These are phyloP conservation scores for Hypomesus transpacificus DNA, from an alignment of 2,113 vertebrate species.

Conservation along the genomic window DNA sequence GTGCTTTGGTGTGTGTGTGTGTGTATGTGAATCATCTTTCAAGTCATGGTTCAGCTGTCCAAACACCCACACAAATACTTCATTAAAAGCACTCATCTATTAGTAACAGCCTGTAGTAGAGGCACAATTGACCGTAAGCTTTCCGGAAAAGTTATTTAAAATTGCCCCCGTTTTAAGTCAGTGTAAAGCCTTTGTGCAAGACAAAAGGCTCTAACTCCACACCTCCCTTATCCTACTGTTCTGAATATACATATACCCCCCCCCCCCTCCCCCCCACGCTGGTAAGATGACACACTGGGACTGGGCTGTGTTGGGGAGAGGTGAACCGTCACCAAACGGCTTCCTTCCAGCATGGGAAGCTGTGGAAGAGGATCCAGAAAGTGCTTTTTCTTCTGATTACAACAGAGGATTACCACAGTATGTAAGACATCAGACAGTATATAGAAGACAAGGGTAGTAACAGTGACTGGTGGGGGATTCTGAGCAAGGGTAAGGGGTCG, in stretches of 20 bases:
- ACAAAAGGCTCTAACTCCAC: background rate
- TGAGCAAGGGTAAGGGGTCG: constrained; percentile 4
- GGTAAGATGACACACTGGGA: constrained; percentile 17
- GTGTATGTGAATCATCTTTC: too few species aligned
- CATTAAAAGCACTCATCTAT: background rate
- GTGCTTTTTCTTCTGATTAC: constrained; percentile 41
- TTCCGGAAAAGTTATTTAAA: background rate
- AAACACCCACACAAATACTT: too few species aligned
- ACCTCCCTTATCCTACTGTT: background rate
- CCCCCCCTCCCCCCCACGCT: background rate
- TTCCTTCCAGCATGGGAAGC: constrained; percentile 28
- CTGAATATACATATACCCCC: constrained; percentile 28
- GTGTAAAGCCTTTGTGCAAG: background rate
- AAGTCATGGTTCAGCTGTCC: too few species aligned
- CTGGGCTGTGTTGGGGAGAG: constrained; percentile 30
- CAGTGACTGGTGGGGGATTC: constrained; percentile 17
- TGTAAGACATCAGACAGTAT: constrained; percentile 13
- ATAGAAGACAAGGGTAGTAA: constrained; percentile 15
- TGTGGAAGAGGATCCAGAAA: constrained; percentile 36
- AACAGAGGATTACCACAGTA: constrained; percentile 20
- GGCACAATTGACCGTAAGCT: constrained; percentile 37
- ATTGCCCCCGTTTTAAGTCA: background rate
- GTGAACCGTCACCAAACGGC: constrained; percentile 13
- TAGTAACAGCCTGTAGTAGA: constrained; percentile 22
- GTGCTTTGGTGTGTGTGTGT: too few species aligned